Evolutionary conservation across 2,888 invertebrate species (phyloP).

Genomic region (Pachymerium ferrugineum): DNA sequence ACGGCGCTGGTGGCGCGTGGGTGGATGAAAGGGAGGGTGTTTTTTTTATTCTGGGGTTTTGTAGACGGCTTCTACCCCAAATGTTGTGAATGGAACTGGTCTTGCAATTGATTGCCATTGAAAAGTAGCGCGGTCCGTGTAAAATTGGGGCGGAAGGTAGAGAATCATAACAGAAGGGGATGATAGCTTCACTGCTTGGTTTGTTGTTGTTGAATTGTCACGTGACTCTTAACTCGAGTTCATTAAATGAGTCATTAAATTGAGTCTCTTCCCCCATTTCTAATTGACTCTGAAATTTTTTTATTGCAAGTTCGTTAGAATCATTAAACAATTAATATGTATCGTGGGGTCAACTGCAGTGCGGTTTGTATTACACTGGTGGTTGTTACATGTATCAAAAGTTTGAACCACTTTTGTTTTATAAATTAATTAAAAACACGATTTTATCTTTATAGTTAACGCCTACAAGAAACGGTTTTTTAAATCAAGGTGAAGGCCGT

Average conservation of each 20-base stretch:
- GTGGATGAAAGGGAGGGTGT: not conserved
- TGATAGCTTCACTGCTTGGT: not conserved
- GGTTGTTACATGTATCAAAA: too few species aligned
- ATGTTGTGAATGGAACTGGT: constrained; percentile 3
- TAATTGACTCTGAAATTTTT: not conserved
- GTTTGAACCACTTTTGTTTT: too few species aligned
- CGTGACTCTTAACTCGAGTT: too few species aligned
- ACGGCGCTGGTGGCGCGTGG: constrained; percentile 6
- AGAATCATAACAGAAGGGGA: not conserved
- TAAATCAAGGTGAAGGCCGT: constrained; percentile 13
- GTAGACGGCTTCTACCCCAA: not conserved
- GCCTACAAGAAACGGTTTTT: not conserved
- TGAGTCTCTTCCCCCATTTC: not conserved
- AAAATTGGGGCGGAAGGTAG: not conserved
- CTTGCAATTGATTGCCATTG: constrained; percentile 6
- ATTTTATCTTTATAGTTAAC: not conserved
- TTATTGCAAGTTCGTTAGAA: too few species aligned
- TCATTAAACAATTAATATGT: too few species aligned
- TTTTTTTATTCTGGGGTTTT: not conserved
- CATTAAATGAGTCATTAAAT: too few species aligned
- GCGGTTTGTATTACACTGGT: too few species aligned
- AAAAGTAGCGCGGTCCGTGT: not conserved
- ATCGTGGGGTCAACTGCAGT: too few species aligned
- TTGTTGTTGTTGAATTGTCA: not conserved
- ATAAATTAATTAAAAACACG: too few species aligned